Percentiles rank a stretch among this genome's conserved stretches.
phyloP scores from a whole-genome alignment of 2,113 vertebrate genomes.

The Otis tarda region DNA sequence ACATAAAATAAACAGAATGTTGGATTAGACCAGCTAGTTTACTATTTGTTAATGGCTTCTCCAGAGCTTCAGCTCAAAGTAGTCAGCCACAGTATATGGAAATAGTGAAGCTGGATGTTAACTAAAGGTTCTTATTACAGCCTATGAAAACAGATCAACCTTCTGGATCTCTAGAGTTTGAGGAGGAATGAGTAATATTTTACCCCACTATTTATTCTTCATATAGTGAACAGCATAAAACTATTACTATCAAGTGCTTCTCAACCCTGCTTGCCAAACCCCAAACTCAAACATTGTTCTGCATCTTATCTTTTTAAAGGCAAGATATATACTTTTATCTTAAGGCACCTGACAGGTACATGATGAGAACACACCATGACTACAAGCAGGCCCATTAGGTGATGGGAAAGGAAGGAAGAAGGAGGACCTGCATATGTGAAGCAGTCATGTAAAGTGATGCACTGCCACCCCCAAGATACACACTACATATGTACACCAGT shows the following conservation, averaged over 20 bases:
- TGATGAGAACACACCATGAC: not conserved
- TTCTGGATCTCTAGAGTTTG: not conserved
- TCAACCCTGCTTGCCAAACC: not conserved
- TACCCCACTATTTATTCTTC: not conserved
- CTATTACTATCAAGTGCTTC: not conserved
- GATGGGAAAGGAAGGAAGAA: not conserved
- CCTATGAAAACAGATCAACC: not conserved
- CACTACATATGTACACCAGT: fast-evolving
- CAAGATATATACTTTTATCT: not conserved
- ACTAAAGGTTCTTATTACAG: not conserved
- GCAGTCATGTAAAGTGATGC: not conserved
- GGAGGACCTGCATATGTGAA: not conserved
- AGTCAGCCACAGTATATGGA: not conserved
- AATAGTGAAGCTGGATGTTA: not conserved
- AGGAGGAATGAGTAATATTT: not conserved
- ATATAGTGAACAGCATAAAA: not conserved
- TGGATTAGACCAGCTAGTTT: not conserved
- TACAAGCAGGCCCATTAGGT: not conserved
- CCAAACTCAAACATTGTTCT: not conserved
- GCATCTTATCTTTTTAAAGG: not conserved
- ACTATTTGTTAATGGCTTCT: not conserved
- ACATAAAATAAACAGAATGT: not conserved
- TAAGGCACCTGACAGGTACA: not conserved
- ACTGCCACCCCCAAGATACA: not conserved
- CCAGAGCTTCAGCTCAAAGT: not conserved